These are phyloP conservation scores for Eilema caniola DNA, from an alignment of 2,888 invertebrate genomes.

Conservation along the genomic window DNA sequence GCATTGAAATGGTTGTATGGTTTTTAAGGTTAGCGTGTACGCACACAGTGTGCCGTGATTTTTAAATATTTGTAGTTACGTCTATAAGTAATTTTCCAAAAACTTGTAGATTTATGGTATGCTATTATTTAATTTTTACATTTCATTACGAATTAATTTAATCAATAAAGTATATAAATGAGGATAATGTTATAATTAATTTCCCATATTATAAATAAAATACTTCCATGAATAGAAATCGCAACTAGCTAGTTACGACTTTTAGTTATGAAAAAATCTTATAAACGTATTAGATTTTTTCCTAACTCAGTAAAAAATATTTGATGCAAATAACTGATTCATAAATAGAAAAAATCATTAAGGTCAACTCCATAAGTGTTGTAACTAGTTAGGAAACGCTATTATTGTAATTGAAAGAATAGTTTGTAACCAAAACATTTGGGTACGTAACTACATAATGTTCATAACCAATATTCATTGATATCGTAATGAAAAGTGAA, in stretches of 20 bases:
- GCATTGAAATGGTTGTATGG: background rate
- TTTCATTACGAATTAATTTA: constrained; percentile 23
- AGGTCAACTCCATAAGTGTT: background rate
- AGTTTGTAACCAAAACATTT: background rate
- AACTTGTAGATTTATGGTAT: constrained; percentile 25
- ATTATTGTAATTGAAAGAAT: background rate
- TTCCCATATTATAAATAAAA: background rate
- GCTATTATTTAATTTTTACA: constrained; percentile 31
- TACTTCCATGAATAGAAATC: background rate
- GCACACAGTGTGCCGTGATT: background rate
- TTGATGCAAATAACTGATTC: background rate
- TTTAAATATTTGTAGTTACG: constrained; percentile 24
- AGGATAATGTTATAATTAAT: background rate
- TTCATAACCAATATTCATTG: no score
- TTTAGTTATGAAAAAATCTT: no score
- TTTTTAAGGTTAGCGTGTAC: background rate
- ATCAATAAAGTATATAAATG: background rate
- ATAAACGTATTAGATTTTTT: background rate
- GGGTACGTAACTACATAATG: background rate
- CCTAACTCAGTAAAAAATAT: background rate
- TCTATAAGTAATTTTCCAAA: constrained; percentile 16
- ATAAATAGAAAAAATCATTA: background rate
- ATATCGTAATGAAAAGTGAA: constrained; percentile 3
- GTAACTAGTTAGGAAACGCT: background rate
- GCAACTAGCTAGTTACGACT: background rate